phyloP scores from a whole-genome alignment of 2,797 vertebrate species.

The Sardinella longiceps region DNA sequence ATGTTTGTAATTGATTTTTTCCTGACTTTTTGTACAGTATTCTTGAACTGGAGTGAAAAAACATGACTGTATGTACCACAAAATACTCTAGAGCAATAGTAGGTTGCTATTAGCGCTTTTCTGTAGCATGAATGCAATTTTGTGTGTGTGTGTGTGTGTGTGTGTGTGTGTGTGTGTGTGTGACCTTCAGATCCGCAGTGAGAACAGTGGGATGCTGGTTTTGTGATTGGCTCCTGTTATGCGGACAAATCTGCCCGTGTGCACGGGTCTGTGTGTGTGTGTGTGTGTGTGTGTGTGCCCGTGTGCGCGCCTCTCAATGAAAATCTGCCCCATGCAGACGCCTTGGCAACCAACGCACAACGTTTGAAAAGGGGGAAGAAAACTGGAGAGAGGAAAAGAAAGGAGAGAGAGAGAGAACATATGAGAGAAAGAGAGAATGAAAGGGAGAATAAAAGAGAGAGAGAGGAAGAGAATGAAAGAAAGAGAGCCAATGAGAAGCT shows the following conservation, averaged over 20 bases:
- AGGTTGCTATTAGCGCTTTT: too few species aligned
- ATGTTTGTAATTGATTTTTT: too few species aligned
- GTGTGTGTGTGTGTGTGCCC: too few species aligned
- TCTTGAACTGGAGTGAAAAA: too few species aligned
- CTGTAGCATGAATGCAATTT: too few species aligned
- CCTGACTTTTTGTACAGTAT: too few species aligned
- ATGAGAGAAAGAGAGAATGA: slow-evolving; percentile 64
- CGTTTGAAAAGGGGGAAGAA: slow-evolving; percentile 37
- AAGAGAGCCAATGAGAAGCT: slow-evolving; percentile 27
- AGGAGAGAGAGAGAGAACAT: slow-evolving; percentile 50
- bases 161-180: not conserved
- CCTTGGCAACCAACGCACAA: slow-evolving; percentile 53
- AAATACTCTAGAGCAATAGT: too few species aligned
- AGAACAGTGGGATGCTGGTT: slow-evolving; percentile 46
- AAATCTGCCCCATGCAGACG: slow-evolving; percentile 57
- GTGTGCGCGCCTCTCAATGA: slow-evolving; percentile 50
- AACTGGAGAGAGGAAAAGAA: not conserved
- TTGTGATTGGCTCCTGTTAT: slow-evolving; percentile 56
- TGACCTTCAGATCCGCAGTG: not conserved
- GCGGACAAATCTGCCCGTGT: slow-evolving; percentile 57
- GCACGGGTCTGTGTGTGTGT: too few species aligned
- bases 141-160: not conserved
- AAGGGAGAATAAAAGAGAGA: slow-evolving; percentile 51
- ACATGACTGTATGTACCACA: too few species aligned
- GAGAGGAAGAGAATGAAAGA: slow-evolving; percentile 27